Conservation (phyloP, 1,140 invertebrate species). For the Zaprionus inermis region DNA sequence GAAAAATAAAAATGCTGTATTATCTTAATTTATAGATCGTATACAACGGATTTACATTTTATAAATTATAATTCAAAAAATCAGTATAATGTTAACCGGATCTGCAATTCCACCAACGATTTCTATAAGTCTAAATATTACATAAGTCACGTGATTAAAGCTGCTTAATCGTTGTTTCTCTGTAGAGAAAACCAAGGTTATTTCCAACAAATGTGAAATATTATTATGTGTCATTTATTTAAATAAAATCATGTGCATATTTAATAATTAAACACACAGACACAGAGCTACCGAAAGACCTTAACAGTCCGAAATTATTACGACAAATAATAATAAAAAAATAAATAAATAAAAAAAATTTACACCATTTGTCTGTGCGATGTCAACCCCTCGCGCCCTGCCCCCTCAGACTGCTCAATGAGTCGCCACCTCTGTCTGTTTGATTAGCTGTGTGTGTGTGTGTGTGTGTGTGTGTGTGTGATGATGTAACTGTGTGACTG, state of each 20-base stretch:
- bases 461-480: constrained; percentile 11
- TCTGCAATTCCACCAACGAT: not conserved
- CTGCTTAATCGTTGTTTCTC: not conserved
- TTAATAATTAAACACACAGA: constrained; percentile 34
- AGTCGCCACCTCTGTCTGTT: constrained; percentile 19
- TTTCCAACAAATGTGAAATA: constrained; percentile 21
- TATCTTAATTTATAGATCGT: too few relatives aligned
- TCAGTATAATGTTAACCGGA: not conserved
- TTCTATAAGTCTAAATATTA: not conserved
- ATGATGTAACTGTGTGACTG: constrained; percentile 18
- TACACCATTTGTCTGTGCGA: constrained; percentile 47
- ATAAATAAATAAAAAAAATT: constrained; percentile 43
- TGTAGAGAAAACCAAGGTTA: constrained; percentile 18
- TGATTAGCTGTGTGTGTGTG: constrained; percentile 2
- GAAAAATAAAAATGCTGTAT: not conserved
- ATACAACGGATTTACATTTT: too few relatives aligned
- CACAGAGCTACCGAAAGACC: constrained; percentile 58
- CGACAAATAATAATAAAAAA: constrained; percentile 60
- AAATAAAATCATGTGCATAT: constrained; percentile 47
- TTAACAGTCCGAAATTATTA: constrained; percentile 66
- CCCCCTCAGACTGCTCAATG: not conserved
- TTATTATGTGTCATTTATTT: constrained; percentile 37
- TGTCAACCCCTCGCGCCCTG: not conserved
- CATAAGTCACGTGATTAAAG: constrained; percentile 17
- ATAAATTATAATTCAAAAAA: not conserved